Evolutionary conservation across 2,888 invertebrate genomes (phyloP), one percentile per base, ranked within the genome.

Genomic region (Teleogryllus oceanicus): DNA sequence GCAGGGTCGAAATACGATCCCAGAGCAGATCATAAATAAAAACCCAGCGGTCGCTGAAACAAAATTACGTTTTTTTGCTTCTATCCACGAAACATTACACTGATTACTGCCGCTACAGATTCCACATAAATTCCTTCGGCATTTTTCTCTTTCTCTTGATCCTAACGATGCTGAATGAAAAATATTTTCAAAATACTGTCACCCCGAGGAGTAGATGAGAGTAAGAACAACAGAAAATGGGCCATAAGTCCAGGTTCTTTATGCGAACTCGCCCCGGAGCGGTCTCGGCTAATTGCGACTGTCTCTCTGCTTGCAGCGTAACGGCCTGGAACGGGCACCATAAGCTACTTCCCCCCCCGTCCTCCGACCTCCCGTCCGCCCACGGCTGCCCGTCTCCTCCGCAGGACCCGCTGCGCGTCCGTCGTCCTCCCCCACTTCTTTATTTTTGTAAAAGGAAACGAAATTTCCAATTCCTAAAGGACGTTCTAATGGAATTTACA

Each of bases 401-500:
- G 62, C 13, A 62, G 8, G 62, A 13, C 62, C 62, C n/a, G 13
- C 8, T 62, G 62, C 37, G 8, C 37, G 37, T 37, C 37, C 37
- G 8, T 37, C 37, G 37, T 37, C 37, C 37, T 37, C 62, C 5
- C 13, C 16, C n/a, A n/a, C 62, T 62, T 62, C 62, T 62, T 62
- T 62, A 62, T 62, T 18, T 62, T 62, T 62, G 62, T 62, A 62
- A 62, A 13, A 62, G 62, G 62, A 62, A 78, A 37, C 49, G 18
- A 76, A 76, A 79, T 76, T 76, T 76, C 79, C 76, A 50, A 79
- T 79, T 51, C 76, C 75, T 79, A 79, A 50, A 51, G 50, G 50
- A n/a, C 76, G 79, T 75, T 79, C 75, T 81, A 81, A 81, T 81
- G 81, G 81, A 81, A 81, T 81, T 81, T 81, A 78, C 81, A 80